Conservation (phyloP, 2,888 invertebrate genomes). For the Acleris literana region DNA sequence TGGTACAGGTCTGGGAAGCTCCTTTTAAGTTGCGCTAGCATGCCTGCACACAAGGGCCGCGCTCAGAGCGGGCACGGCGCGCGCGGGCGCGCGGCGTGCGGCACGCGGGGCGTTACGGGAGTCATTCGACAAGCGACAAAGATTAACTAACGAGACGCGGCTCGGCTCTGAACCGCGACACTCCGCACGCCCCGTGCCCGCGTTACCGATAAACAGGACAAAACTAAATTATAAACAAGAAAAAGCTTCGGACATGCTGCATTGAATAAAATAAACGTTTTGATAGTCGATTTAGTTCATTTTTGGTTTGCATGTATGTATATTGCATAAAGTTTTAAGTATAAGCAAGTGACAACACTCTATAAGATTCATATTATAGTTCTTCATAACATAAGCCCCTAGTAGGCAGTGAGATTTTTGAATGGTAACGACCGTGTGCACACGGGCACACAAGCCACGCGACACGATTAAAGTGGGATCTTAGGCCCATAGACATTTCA, state of each 20-base stretch:
- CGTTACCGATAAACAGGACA: slow-evolving; percentile 63
- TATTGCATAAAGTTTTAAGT: slow-evolving; percentile 2
- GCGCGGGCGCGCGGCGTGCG: slow-evolving; percentile 50
- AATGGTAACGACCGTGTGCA: no score
- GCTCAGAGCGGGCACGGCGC: slow-evolving; percentile 76
- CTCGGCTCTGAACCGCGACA: background rate
- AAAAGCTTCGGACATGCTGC: slow-evolving; percentile 75
- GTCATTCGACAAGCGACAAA: background rate
- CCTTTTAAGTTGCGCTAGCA: slow-evolving; percentile 94
- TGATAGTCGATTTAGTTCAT: slow-evolving; percentile 27
- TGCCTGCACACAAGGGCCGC: slow-evolving; percentile 88
- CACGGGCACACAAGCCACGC: no score
- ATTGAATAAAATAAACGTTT: slow-evolving; percentile 56
- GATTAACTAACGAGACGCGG: background rate
- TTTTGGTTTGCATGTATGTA: slow-evolving; percentile 13
- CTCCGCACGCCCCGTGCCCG: slow-evolving; percentile 51
- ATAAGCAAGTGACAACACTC: slow-evolving; percentile 12
- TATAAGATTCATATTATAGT: no score
- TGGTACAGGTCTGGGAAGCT: slow-evolving; percentile 94
- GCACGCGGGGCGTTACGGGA: slow-evolving; percentile 36
- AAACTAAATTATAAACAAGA: slow-evolving; percentile 62
- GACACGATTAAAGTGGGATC: no score
- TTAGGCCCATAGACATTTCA: no score
- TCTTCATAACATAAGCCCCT: no score
- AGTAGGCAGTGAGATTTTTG: no score